phyloP scores from a whole-genome alignment of 2,888 invertebrate genomes.

The Chromoteleia sp. region DNA sequence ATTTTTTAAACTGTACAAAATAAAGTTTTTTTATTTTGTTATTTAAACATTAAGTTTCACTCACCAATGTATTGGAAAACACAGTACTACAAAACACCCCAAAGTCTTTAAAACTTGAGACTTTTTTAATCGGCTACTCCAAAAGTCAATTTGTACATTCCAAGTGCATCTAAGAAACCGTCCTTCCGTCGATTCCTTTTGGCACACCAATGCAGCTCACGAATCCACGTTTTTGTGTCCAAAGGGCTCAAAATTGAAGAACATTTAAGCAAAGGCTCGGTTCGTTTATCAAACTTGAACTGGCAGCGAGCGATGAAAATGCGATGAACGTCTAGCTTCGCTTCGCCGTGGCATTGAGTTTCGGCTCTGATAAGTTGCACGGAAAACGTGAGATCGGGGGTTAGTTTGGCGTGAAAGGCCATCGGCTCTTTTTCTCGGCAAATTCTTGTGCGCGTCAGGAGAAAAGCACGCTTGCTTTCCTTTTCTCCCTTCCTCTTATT shows the following conservation, averaged over 20 bases:
- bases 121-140: not conserved
- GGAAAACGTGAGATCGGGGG: conserved; percentile 59
- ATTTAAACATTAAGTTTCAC: too few species aligned
- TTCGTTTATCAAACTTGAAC: conserved; percentile 63
- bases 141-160: conserved; percentile 38
- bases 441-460: conserved; percentile 31
- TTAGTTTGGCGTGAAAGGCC: conserved; percentile 62
- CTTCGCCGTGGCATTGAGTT: conserved; percentile 54
- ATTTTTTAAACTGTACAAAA: too few species aligned
- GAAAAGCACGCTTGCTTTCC: conserved; percentile 40
- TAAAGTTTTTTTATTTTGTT: too few species aligned
- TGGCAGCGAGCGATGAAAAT: conserved; percentile 44
- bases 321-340: conserved; percentile 50
- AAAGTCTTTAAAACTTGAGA: conserved; percentile 23
- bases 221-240: conserved; percentile 34
- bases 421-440: conserved; percentile 26
- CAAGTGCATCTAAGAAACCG: conserved; percentile 18
- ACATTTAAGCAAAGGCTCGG: conserved; percentile 54
- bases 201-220: not conserved
- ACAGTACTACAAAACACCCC: not conserved
- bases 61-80: not conserved
- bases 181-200: conserved; percentile 38
- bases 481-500: conserved; percentile 33
- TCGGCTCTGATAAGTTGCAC: conserved; percentile 55
- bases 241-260: conserved; percentile 54